Evolutionary conservation across 2,113 vertebrate species (phyloP), one percentile per base, ranked within the genome.

Genomic region (Upupa epops): DNA sequence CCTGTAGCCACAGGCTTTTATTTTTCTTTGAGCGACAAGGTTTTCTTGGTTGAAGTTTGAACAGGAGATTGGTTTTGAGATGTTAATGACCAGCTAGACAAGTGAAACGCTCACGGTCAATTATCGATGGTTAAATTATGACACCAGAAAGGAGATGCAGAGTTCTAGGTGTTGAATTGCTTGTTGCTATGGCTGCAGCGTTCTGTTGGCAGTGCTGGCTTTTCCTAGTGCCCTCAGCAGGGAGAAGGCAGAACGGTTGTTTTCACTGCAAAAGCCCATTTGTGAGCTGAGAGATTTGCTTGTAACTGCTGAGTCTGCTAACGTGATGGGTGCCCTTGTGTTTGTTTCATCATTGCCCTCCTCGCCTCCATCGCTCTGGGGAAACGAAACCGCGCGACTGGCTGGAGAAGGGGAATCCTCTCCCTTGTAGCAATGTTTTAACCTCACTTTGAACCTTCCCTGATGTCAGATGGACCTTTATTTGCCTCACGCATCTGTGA

Each of bases 131-230:
- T 79, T 71, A 85, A 89, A 89, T 89, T 90, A 56, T 25, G 89
- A 94, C 93, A 88, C 13, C 69, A 48, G 70, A 81, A 91, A 83
- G 74, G 90, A 95, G 93, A n/a, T n/a, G n/a, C n/a, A 71, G 82
- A 86, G 59, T 73, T 72, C 73, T 81, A 58, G 81, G n/a, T 73
- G 74, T 83, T 83, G 73, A 83, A 73, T 89, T 95, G 92, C 76
- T 92, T 86, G 88, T 95, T 95, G 90, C 88, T 94, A 60, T 95
- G 85, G 92, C 79, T 95, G 90, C 91, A 55, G 4, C 86, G 64
- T 89, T 95, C 71, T 89, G 74, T 86, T 93, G 88, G 91, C 60
- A 91, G 58, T 0, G 5, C 71, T 87, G 80, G 65, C 72, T 91
- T 83, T 92, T 91, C 63, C 59, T 75, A 70, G 29, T 76, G 46